Conservation (phyloP, 2,113 vertebrate species). For the Anser brachyrhynchus region DNA sequence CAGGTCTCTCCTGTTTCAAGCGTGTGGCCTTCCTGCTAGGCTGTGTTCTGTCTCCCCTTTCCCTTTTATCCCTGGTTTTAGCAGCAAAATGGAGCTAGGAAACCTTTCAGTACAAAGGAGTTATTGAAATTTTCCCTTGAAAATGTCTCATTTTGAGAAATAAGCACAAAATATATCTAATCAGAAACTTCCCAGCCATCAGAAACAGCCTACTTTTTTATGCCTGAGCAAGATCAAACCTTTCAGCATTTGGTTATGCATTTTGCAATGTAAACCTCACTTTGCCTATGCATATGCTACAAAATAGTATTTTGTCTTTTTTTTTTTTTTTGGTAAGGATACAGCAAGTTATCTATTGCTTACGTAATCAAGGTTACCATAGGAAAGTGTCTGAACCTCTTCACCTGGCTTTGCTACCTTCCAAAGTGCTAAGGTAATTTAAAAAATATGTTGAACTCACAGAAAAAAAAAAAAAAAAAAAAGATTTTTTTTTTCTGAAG, state of each 20-base stretch:
- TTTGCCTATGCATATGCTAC: not conserved
- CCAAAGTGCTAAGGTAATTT: not conserved
- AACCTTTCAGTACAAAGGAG: not conserved
- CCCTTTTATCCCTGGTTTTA: not conserved
- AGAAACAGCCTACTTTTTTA: not conserved
- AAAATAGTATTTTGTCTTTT: not conserved
- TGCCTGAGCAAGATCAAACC: not conserved
- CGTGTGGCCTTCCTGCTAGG: not conserved
- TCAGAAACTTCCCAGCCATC: not conserved
- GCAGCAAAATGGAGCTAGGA: not conserved
- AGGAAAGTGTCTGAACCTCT: not conserved
- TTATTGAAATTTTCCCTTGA: not conserved
- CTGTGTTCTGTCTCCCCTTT: not conserved
- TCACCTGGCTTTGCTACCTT: not conserved
- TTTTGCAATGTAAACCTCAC: not conserved
- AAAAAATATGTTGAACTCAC: not conserved
- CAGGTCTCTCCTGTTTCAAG: not conserved
- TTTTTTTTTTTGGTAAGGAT: not conserved
- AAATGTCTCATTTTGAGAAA: constrained; percentile 28
- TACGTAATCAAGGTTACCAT: not conserved
- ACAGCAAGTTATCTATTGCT: not conserved
- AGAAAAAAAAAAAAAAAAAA: not conserved
- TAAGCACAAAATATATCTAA: not conserved
- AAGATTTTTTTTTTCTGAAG: not conserved
- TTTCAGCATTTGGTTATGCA: not conserved